Evolutionary conservation across 1,140 invertebrate species (phyloP).

Genomic region (Diachasma alloeum): DNA sequence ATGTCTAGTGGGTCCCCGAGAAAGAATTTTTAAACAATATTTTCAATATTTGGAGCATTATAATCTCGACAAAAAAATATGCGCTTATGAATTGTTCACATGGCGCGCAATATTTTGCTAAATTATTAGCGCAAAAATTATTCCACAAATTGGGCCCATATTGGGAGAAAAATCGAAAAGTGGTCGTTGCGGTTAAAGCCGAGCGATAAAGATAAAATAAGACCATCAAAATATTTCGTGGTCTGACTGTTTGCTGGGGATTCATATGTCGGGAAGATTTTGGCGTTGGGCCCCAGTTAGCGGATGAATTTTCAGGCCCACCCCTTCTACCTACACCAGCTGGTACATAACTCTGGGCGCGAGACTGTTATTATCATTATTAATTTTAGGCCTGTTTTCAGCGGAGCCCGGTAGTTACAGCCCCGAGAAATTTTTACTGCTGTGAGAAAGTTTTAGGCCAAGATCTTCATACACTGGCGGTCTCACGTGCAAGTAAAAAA

Average conservation of each 20-base stretch:
- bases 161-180: background rate
- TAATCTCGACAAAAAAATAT: background rate
- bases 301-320: background rate
- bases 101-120: background rate
- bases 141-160: background rate
- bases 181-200: background rate
- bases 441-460: conserved; percentile 47
- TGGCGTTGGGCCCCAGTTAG: background rate
- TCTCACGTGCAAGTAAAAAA: background rate
- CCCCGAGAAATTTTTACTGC: conserved; percentile 40
- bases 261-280: background rate
- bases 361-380: conserved; percentile 56
- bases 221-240: background rate
- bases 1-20: background rate
- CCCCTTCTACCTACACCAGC: background rate
- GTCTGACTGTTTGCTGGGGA: background rate
- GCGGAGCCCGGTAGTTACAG: conserved; percentile 45
- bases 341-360: conserved; percentile 23
- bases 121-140: background rate
- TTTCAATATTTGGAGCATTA: background rate
- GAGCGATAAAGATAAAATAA: background rate
- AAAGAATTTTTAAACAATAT: conserved; percentile 18
- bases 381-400: conserved; percentile 49
- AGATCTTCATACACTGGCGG: background rate
- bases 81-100: background rate